phyloP scores from a whole-genome alignment of 23 tunicate genomes.

The Ciona savignyi region DNA sequence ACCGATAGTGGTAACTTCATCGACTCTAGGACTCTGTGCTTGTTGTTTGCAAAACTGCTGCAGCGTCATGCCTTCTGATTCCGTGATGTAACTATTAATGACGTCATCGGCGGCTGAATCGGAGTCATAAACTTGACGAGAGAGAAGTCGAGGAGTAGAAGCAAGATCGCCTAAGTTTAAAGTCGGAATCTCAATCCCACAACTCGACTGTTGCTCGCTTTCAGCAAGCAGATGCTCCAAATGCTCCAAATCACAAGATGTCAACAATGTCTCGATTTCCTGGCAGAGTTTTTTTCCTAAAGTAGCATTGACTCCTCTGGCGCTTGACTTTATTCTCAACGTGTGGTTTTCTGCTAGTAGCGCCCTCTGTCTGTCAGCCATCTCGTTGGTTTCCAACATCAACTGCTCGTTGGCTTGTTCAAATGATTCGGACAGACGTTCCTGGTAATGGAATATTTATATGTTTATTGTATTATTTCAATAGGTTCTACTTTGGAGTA shows the following conservation, averaged over 20 bases:
- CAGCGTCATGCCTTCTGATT: slow-evolving; percentile 6
- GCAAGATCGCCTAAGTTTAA: neutral
- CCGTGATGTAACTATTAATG: neutral
- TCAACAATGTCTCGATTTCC: neutral
- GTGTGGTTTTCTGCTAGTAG: slow-evolving; percentile 22
- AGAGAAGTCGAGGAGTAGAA: neutral
- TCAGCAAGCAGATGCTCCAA: neutral
- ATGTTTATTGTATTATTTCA: too few relatives aligned
- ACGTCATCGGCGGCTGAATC: neutral
- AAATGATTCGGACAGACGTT: slow-evolving; percentile 37
- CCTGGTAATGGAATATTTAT: slow-evolving; percentile 17
- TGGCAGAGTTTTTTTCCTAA: slow-evolving; percentile 20
- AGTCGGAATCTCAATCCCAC: too few relatives aligned
- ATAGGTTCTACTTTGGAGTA: too few relatives aligned
- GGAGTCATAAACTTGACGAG: neutral
- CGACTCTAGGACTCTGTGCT: slow-evolving; percentile 26
- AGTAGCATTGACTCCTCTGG: slow-evolving; percentile 20
- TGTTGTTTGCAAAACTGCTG: slow-evolving; percentile 17
- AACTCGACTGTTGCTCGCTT: too few relatives aligned
- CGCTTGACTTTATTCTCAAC: slow-evolving; percentile 14
- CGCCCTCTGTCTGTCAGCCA: slow-evolving; percentile 32
- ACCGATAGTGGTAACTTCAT: slow-evolving; percentile 10
- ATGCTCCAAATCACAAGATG: neutral
- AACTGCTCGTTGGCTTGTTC: slow-evolving; percentile 41
- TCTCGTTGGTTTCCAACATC: slow-evolving; percentile 43